Evolutionary conservation across 2,888 invertebrate species (phyloP).

Genomic region (Podabrus alpinus): DNA sequence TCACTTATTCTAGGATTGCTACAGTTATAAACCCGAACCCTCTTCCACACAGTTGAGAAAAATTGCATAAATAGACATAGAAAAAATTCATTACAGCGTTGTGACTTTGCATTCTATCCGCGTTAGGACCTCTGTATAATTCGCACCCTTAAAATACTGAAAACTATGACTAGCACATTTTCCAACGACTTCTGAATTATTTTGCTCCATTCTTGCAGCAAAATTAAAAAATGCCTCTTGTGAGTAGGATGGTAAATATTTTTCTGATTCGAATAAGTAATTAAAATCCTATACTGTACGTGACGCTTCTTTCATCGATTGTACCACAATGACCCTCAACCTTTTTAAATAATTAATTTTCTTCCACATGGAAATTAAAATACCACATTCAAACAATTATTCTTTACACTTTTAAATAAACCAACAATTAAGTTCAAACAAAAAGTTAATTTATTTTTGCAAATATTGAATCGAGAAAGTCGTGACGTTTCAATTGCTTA

Average conservation of each 20-base stretch:
- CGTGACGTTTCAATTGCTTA: slow-evolving; percentile 16
- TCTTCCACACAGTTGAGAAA: no score
- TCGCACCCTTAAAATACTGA: background rate
- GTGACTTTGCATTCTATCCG: background rate
- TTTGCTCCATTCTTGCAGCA: background rate
- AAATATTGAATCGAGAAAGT: slow-evolving; percentile 17
- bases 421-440: slow-evolving; percentile 4
- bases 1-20: no score
- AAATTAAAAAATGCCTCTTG: background rate
- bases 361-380: background rate
- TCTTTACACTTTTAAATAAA: background rate
- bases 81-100: background rate
- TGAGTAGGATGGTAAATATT: background rate
- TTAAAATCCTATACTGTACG: background rate
- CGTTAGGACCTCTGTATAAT: background rate
- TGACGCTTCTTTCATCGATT: background rate
- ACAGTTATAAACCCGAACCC: no score
- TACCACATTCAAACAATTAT: background rate
- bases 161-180: background rate
- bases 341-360: background rate
- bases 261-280: background rate
- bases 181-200: background rate
- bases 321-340: no score
- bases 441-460: slow-evolving; percentile 25
- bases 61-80: background rate